Base-by-base conservation (phyloP, 2,888 invertebrate genomes). In the Conus canariensis region DNA sequence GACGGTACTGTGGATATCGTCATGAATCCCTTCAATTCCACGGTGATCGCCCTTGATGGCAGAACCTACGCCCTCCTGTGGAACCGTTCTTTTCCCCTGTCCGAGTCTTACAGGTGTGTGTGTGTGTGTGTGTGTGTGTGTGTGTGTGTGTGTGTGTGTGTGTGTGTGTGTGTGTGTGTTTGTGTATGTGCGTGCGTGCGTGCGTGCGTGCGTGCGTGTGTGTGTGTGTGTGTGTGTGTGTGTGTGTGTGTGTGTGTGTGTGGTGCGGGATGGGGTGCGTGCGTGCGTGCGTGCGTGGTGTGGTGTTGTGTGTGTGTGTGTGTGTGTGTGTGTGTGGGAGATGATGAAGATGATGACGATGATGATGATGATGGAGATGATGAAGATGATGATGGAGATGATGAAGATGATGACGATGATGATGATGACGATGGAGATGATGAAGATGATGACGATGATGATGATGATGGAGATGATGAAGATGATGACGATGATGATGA, bases 1-100 rank as follows among this genome's bases (percentile, higher is more conserved):
- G 98, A 98, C 95, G 97, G 97, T 4, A 96, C 97, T 0, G 97
- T 97, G 83, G 98, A 98, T 95, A 97, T 98, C 90, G 97, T 98
- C 8, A 97, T 97, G 74, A 97, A 98, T 0, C 97, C 97, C 94
- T 98, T 97, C 93, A 98, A 98, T 95, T 97, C 98, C 7, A 97
- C 97, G 0, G 97, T 98, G 14, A 96, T 97, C 90, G 98, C 98
- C 5, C 97, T 98, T 92, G 97, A 98, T 96, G 98, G 98, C 0
- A 96, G 96, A 64, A 97, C 97, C 16, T 97, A 97, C 92, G 95
- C 97, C 85, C 97, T 97, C 93, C 95, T 98, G n/a, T 98, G 98
- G 98, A 98, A 98, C 93, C 97, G 97, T 93, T 97, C 97, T 0
- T 97, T 98, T 91, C 97, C 97, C 1, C 94, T 94, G 59, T 97